Conservation (phyloP, 2,113 vertebrate species). For the Pimephales promelas region DNA sequence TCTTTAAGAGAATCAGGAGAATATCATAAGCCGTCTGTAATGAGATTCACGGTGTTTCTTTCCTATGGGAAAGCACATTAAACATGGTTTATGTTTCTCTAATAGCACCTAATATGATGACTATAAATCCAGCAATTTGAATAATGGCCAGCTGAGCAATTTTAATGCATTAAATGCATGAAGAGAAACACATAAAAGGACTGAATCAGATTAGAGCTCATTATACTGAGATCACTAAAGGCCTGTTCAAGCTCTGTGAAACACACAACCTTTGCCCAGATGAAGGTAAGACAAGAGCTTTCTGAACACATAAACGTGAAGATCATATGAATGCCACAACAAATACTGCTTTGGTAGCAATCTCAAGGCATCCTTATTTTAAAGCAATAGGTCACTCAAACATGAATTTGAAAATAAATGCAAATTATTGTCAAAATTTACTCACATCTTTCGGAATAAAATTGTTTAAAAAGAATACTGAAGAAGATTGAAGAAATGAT, state of each 20-base stretch:
- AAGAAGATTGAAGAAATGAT: not conserved
- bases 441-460: not conserved
- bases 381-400: not conserved
- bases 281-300: conserved; percentile 5
- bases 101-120: conserved; percentile 30
- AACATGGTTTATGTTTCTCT: conserved; percentile 24
- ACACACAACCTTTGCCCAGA: conserved; percentile 1
- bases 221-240: conserved; percentile 20
- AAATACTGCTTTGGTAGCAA: not conserved
- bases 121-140: conserved; percentile 26
- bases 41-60: not conserved
- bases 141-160: conserved; percentile 25
- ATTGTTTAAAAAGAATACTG: not conserved
- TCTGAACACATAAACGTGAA: not conserved
- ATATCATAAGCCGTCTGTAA: not conserved
- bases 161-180: conserved; percentile 27
- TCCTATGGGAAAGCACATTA: conserved; percentile 26
- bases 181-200: conserved; percentile 24
- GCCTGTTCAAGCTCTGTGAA: not conserved
- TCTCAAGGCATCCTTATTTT: not conserved
- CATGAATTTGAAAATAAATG: not conserved
- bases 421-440: not conserved
- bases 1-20: not conserved
- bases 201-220: conserved; percentile 39
- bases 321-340: not conserved